Conservation (phyloP, 1,140 invertebrate species). For the Trichoplusia ni region DNA sequence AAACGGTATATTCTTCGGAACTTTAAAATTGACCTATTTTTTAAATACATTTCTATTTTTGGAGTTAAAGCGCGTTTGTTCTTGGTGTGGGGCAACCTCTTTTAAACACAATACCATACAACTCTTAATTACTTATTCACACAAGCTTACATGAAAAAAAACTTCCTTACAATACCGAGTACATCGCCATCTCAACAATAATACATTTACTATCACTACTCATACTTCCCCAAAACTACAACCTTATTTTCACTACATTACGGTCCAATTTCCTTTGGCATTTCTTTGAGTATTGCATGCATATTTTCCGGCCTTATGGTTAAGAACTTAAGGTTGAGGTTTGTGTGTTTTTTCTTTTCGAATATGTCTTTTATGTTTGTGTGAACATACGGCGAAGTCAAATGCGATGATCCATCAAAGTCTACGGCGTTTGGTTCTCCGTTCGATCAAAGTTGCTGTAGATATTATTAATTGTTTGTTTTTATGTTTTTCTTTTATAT, state of each 20-base stretch:
- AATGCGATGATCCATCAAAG: slow-evolving; percentile 29
- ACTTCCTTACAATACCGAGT: slow-evolving; percentile 13
- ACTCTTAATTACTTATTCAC: slow-evolving; percentile 14
- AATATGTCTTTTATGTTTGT: not conserved
- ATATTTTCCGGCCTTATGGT: not conserved
- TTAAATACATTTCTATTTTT: too few species aligned
- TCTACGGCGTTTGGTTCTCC: slow-evolving; percentile 16
- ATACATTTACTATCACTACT: not conserved
- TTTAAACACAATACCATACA: too few species aligned
- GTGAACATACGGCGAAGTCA: slow-evolving; percentile 28
- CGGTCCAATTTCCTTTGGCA: not conserved
- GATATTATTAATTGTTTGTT: slow-evolving; percentile 27
- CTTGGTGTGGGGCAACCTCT: too few species aligned
- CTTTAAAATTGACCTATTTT: too few species aligned
- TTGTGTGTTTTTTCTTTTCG: not conserved
- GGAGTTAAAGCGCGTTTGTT: too few species aligned
- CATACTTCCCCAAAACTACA: not conserved
- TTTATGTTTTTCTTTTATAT: not conserved
- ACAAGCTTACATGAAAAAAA: slow-evolving; percentile 21
- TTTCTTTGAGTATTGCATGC: not conserved
- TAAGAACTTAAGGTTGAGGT: not conserved
- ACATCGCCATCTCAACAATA: not conserved
- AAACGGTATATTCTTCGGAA: too few species aligned
- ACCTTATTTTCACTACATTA: not conserved
- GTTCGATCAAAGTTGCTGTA: slow-evolving; percentile 26